A percentile compares a stretch with the other conserved stretches of the same genome.
These are phyloP conservation scores for Hydra vulgaris DNA, from an alignment of 30 jellyfish, hydroid and myxozoan species.

Conservation along the genomic window DNA sequence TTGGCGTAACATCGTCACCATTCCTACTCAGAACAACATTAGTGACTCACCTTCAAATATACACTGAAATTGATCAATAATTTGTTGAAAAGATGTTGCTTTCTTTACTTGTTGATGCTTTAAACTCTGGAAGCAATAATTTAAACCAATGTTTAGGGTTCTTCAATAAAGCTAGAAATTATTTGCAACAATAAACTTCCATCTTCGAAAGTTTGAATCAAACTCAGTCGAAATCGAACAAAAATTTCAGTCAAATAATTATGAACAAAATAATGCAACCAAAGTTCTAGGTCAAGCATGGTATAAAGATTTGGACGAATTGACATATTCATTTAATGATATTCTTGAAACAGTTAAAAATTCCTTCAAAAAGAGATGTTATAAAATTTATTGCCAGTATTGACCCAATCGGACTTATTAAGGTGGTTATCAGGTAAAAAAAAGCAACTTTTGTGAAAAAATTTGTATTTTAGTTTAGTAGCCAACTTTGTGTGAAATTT, in stretches of 20 bases:
- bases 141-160: no score
- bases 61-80: conserved; percentile 22
- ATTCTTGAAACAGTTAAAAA: neutral
- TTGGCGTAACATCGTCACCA: no score
- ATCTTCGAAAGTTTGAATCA: no score
- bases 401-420: neutral
- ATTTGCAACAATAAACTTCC: no score
- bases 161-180: no score
- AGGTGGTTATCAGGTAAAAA: neutral
- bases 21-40: neutral
- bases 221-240: no score
- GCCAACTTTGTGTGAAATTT: neutral
- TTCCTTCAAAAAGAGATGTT: neutral
- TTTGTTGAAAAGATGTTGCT: conserved; percentile 13
- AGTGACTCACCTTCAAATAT: neutral
- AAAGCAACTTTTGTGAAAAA: neutral
- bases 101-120: no score
- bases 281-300: conserved; percentile 26
- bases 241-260: no score
- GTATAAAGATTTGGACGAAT: conserved; percentile 5
- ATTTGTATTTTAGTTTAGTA: neutral
- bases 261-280: neutral
- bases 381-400: neutral
- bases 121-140: no score
- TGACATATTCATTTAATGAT: neutral